These are phyloP conservation scores for Hermatobates lingyangjiaoensis DNA, from an alignment of 1,140 invertebrate genomes.

Conservation along the genomic window DNA sequence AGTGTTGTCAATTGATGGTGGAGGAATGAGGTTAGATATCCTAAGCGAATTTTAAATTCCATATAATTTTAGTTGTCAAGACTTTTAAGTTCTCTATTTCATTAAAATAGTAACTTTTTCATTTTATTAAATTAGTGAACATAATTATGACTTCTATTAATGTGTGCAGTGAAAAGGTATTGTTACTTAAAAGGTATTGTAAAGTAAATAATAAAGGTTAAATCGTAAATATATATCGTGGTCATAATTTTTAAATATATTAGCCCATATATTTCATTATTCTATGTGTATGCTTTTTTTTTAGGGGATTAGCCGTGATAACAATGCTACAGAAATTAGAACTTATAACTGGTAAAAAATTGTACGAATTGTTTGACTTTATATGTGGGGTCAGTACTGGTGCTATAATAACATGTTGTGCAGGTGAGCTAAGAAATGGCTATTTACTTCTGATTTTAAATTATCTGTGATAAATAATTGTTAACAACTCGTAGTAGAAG, in stretches of 20 bases:
- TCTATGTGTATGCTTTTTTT: constrained; percentile 15
- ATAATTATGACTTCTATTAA: too few species aligned
- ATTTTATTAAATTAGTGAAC: not conserved
- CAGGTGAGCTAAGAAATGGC: constrained; percentile 39
- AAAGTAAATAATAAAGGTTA: too few species aligned
- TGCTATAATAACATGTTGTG: constrained; percentile 46
- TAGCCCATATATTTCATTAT: too few species aligned
- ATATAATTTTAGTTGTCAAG: not conserved
- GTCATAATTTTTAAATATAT: too few species aligned
- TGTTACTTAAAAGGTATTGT: too few species aligned
- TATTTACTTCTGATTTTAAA: too few species aligned
- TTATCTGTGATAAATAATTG: too few species aligned
- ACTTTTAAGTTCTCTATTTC: not conserved
- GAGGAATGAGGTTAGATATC: constrained; percentile 52
- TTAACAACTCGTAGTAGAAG: too few species aligned
- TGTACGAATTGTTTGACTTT: constrained; percentile 65
- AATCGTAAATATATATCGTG: too few species aligned
- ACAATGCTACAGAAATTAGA: constrained; percentile 63
- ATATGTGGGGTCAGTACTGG: constrained; percentile 86
- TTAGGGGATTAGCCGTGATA: constrained; percentile 57
- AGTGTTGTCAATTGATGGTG: constrained; percentile 76
- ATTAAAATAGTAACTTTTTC: not conserved
- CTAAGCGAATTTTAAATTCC: not conserved
- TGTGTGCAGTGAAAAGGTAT: too few species aligned
- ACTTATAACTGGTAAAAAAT: constrained; percentile 39